Evolutionary conservation across 2,113 vertebrate genomes (phyloP).

Genomic region (Aegotheles bennettii): DNA sequence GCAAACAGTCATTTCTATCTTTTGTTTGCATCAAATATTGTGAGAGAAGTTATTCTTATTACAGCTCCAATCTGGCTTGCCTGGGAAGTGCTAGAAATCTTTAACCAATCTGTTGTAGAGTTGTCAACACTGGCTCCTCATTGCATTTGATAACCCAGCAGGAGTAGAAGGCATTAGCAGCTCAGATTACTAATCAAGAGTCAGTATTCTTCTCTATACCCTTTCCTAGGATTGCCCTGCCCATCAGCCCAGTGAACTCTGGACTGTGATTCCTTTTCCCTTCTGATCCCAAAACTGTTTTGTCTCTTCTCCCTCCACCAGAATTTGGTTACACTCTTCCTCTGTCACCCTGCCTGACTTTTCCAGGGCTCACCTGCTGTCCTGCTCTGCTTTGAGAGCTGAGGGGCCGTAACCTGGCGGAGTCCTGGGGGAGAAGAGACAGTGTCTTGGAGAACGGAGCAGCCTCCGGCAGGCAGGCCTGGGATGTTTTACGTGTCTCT

Average conservation of each 20-base stretch:
- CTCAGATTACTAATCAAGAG: constrained; percentile 11
- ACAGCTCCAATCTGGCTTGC: constrained; percentile 37
- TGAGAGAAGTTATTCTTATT: constrained; percentile 53
- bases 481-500: neutral
- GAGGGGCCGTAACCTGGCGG: neutral
- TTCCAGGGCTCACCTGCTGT: neutral
- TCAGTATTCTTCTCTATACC: neutral
- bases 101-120: constrained; percentile 49
- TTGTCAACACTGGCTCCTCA: constrained; percentile 49
- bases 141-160: constrained; percentile 11
- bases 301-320: neutral
- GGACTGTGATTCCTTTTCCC: neutral
- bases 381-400: neutral
- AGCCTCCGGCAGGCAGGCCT: neutral
- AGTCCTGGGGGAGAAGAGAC: neutral
- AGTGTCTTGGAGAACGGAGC: neutral
- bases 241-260: neutral
- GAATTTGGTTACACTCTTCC: neutral
- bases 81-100: constrained; percentile 57
- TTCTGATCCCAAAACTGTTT: neutral
- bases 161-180: constrained; percentile 9
- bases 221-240: neutral
- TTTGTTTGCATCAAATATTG: constrained; percentile 49
- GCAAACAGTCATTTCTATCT: constrained; percentile 22
- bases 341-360: neutral